These are phyloP conservation scores for Fissipunctia ypsillon DNA, from an alignment of 2,888 invertebrate genomes.

Conservation along the genomic window DNA sequence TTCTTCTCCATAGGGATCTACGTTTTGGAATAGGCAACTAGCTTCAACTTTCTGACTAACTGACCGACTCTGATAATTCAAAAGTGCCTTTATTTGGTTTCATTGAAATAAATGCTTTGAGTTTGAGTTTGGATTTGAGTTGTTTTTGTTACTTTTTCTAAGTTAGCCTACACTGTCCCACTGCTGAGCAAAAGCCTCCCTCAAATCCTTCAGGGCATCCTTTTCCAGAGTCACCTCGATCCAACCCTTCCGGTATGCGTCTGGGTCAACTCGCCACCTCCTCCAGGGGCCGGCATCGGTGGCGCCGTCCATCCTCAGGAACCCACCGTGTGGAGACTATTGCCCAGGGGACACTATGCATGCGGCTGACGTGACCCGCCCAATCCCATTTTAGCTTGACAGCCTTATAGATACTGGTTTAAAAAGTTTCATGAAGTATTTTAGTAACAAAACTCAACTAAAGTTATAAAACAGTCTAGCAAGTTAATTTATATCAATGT, in stretches of 20 bases:
- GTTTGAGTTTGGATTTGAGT: too few species aligned
- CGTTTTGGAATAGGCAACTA: too few species aligned
- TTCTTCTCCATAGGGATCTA: too few species aligned
- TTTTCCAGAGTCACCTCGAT: neutral
- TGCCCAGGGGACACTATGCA: neutral
- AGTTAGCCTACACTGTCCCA: neutral
- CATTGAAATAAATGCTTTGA: too few species aligned
- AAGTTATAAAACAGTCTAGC: slow-evolving; percentile 20
- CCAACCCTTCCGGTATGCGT: neutral
- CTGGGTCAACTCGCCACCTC: neutral
- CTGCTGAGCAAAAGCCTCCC: neutral
- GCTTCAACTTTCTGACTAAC: too few species aligned
- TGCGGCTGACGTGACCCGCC: neutral
- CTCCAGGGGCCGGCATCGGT: neutral
- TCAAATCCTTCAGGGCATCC: neutral
- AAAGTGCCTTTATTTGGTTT: too few species aligned
- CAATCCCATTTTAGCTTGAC: neutral
- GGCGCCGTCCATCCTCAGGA: neutral
- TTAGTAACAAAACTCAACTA: slow-evolving; percentile 12
- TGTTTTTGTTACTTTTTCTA: neutral
- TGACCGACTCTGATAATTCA: too few species aligned
- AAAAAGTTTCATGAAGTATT: slow-evolving; percentile 9
- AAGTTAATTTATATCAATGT: slow-evolving; percentile 18
- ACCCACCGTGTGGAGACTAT: neutral
- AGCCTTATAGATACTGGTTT: neutral